Conservation (phyloP, 2,888 invertebrate species). For the Synergus gifuensis region DNA sequence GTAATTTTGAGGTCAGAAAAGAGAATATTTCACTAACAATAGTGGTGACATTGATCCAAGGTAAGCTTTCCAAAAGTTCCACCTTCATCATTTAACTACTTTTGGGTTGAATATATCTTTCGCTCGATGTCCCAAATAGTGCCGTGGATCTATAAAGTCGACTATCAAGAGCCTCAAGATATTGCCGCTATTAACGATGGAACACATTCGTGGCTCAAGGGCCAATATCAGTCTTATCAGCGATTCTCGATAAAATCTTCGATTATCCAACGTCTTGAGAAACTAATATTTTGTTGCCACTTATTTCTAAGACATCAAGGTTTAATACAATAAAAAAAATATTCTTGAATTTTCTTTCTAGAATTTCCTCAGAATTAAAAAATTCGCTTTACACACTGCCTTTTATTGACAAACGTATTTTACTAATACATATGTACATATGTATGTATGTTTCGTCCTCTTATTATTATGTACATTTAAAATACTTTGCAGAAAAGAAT, state of each 20-base stretch:
- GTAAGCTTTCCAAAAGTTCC: conserved; percentile 28
- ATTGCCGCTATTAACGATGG: conserved; percentile 33
- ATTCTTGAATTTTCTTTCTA: neutral
- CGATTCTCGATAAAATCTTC: conserved; percentile 50
- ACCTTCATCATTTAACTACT: conserved; percentile 37
- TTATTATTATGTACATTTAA: conserved; percentile 8
- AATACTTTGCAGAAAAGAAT: conserved; percentile 9
- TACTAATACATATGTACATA: conserved; percentile 19
- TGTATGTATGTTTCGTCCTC: neutral
- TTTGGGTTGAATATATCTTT: conserved; percentile 27
- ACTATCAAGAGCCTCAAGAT: conserved; percentile 28
- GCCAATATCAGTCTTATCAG: conserved; percentile 54
- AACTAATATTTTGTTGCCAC: neutral
- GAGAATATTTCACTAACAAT: neutral
- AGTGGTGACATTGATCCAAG: conserved; percentile 33
- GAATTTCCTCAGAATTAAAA: neutral
- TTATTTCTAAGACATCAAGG: neutral
- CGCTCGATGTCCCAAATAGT: conserved; percentile 29
- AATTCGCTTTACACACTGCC: neutral
- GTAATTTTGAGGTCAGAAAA: neutral
- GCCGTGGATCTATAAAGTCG: conserved; percentile 26
- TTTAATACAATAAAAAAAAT: neutral
- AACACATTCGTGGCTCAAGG: conserved; percentile 46
- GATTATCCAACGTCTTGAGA: conserved; percentile 41
- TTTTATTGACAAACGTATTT: conserved; percentile 3